Base-by-base conservation (phyloP, 2,113 vertebrate species). In the Semicossyphus pulcher region DNA sequence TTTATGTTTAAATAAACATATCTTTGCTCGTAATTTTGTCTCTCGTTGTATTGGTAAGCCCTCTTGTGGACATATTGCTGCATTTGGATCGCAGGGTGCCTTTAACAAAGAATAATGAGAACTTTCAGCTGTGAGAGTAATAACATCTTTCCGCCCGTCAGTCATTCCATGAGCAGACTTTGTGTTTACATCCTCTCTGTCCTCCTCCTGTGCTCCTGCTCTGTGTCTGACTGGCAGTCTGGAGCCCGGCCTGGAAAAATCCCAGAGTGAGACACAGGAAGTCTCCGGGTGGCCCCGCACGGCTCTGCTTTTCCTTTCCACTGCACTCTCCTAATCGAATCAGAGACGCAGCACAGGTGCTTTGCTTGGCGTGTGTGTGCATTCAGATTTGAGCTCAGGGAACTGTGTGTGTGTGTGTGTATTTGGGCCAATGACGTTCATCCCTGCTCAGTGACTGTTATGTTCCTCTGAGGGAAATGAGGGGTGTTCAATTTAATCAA, bases 201-300 rank as follows among this genome's bases (percentile, higher is more conserved):
- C 66, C 49, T 16, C 18, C 45, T 37, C n/a, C 51, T 12, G 31
- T 1, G 11, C 29, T 58, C 31, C 79, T 76, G 73, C 48, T 83
- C 62, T 47, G 45, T 12, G 51, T 72, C 77, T 64, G 64, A 73
- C 34, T 72, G 58, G 34, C 81, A 29, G 66, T 20, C 60, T 86
- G 79, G 64, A 81, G 52, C 31, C 18, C 3, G 31, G 59, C 69
- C 76, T 67, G 79, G 68, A 87, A 87, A 83, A 70, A 18, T 36
- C 63, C 71, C 60, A 56, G 12, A 1, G 54, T 32, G 52, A 66
- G 45, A 74, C 61, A 63, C 83, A 74, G 67, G 80, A 83, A 20
- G 57, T 80, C 56, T 78, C 77, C 60, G 74, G 76, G 72, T 84
- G 82, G 72, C 62, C 64, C 47, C 4, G 9, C 20, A n/a, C 31